Evolutionary conservation across 2,888 invertebrate genomes (phyloP), one percentile per base, ranked within the genome.

Genomic region (Linyphia triangularis): DNA sequence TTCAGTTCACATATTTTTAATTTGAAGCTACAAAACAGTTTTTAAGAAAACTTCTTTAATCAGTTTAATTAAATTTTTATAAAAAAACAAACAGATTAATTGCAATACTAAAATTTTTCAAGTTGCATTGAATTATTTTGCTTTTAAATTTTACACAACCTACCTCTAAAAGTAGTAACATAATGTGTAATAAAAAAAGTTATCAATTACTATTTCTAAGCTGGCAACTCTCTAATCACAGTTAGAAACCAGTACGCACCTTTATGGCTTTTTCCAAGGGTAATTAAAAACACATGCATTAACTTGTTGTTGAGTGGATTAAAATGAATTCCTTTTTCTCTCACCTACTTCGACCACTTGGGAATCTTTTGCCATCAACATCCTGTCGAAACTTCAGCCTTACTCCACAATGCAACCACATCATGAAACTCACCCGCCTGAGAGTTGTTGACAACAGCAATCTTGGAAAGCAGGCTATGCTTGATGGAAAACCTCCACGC

Each of bases 391-490:
- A 9, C 81, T 90, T 57, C 70, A 90, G 90, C 30, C 72, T 89
- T 1, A 63, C 91, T 2, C 63, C 73, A 7, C 30, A 57, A 24
- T 26, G 72, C 33, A 61, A 63, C 28, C 89, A 90, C 73, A 91
- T 93, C 0, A 90, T 91, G 61, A 92, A 92, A 88, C 72, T 97
- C 90, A 95, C 96, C 0, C 94, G 97, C 72, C 93, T 99, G 19
- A 94, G 98, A 91, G 98, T 99, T 6, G 99, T 99, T 2, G 99
- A 99, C 93, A 99, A 99, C 93, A 98, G 98, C 82, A 96, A 96
- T 91, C 95, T 99, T 89, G 99, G 99, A 43, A 98, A 97, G 92
- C 95, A 96, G 92, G 98, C 99, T 0, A 98, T 98, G 96, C 95
- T 96, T 1, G 97, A 97, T 92, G 99, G 99, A 69, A 97, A 96